Conservation (phyloP, 1,140 invertebrate genomes). For the Bombus pascuorum region DNA sequence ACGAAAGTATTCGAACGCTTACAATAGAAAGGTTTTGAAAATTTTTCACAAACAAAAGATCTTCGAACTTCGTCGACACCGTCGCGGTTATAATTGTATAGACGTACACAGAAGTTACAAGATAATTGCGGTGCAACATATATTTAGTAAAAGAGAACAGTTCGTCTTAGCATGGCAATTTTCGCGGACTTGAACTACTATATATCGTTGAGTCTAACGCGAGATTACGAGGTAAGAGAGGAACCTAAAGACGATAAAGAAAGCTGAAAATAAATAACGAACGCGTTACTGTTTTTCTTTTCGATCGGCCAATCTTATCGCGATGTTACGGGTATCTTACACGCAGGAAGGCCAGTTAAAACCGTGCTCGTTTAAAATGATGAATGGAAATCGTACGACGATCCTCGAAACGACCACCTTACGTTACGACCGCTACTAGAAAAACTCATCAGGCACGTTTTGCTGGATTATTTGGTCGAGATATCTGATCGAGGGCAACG, state of each 20-base stretch:
- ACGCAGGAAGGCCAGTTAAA: background rate
- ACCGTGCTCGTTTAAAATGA: conserved; percentile 29
- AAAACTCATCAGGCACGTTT: conserved; percentile 3
- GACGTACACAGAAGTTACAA: no score
- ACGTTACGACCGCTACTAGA: conserved; percentile 1
- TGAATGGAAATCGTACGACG: conserved; percentile 24
- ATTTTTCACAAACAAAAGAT: no score
- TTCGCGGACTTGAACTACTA: no score
- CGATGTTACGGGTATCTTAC: background rate
- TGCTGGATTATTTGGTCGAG: conserved; percentile 23
- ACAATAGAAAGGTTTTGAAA: fast-evolving
- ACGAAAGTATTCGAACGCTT: no score
- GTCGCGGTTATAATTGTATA: no score
- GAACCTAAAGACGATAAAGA: no score
- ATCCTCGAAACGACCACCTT: background rate
- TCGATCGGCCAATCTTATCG: background rate
- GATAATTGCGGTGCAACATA: no score
- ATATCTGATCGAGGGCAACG: conserved; percentile 32
- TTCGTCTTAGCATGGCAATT: no score
- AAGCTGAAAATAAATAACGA: background rate
- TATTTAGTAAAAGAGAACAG: no score
- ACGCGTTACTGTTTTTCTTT: background rate
- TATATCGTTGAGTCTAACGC: no score
- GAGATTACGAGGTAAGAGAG: background rate
- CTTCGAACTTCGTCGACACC: no score